Conservation (phyloP, 2,888 invertebrate species). For the Brachynemurus nebulosus region DNA sequence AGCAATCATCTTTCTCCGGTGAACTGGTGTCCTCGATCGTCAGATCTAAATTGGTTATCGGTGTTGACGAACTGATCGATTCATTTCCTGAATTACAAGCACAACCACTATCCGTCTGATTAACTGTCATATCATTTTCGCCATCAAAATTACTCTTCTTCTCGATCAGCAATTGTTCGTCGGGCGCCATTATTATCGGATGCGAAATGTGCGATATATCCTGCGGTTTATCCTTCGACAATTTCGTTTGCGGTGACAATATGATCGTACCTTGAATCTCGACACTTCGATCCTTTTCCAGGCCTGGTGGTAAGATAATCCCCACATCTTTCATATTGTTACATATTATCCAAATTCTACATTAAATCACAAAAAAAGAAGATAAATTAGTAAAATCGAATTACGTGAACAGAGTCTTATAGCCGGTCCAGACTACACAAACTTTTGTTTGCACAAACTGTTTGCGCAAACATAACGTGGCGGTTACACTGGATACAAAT, state of each 20-base stretch:
- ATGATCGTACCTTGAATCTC: conserved; percentile 12
- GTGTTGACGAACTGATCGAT: conserved; percentile 39
- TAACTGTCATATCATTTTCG: conserved; percentile 4
- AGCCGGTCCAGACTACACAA: no score
- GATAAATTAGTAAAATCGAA: no score
- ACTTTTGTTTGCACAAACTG: no score
- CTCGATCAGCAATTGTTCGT: conserved; percentile 21
- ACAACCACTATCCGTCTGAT: conserved; percentile 27
- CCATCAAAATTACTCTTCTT: conserved; percentile 18
- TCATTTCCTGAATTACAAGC: conserved; percentile 42
- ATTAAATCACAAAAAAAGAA: no score
- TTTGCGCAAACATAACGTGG: no score
- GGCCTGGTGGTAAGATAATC: conserved; percentile 50
- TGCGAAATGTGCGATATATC: conserved; percentile 23
- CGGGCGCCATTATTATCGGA: conserved; percentile 11
- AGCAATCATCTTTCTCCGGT: conserved; percentile 8
- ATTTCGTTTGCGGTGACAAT: neutral
- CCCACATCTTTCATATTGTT: conserved; percentile 52
- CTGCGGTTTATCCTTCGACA: neutral
- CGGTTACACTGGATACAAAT: no score
- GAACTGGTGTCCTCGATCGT: conserved; percentile 13
- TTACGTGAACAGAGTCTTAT: no score
- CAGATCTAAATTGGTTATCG: conserved; percentile 16
- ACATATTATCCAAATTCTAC: conserved; percentile 43
- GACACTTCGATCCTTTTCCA: conserved; percentile 28